Conservation (phyloP, 2,888 invertebrate species). For the Frankliniella fusca region DNA sequence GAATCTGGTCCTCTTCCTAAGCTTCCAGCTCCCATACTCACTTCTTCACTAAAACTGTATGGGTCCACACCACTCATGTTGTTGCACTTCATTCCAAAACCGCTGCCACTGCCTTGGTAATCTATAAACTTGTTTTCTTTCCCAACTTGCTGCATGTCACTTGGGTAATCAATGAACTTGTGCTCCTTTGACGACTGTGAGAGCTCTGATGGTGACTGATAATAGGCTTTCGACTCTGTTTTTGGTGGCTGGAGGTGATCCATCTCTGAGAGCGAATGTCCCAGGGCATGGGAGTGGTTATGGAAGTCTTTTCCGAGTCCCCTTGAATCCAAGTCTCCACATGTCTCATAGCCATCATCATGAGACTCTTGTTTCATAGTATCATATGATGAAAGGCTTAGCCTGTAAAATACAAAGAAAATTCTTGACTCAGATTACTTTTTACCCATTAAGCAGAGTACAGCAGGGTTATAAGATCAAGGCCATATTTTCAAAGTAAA, state of each 20-base stretch:
- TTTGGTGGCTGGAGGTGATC: slow-evolving; percentile 32
- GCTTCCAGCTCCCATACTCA: slow-evolving; percentile 48
- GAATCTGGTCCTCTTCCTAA: background rate
- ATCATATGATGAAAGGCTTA: slow-evolving; percentile 24
- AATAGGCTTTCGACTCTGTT: slow-evolving; percentile 32
- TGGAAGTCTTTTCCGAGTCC: slow-evolving; percentile 24
- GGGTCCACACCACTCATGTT: slow-evolving; percentile 61
- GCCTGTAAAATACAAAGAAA: slow-evolving; percentile 9
- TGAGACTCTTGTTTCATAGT: slow-evolving; percentile 64
- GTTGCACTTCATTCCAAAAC: slow-evolving; percentile 55
- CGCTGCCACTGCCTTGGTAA: slow-evolving; percentile 33
- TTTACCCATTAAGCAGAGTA: background rate
- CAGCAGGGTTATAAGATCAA: background rate
- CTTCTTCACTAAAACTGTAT: slow-evolving; percentile 82
- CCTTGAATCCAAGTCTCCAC: slow-evolving; percentile 42
- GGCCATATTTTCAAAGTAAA: background rate
- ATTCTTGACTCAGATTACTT: background rate
- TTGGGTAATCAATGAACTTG: slow-evolving; percentile 9
- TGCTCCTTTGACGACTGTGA: slow-evolving; percentile 2
- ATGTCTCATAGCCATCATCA: slow-evolving; percentile 88
- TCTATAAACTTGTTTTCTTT: slow-evolving; percentile 1
- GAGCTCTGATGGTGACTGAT: background rate
- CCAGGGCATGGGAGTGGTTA: slow-evolving; percentile 34
- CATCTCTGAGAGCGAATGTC: slow-evolving; percentile 16
- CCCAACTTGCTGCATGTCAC: background rate